Conservation (phyloP, 2,888 invertebrate species). For the Kryphioiulus occultus region DNA sequence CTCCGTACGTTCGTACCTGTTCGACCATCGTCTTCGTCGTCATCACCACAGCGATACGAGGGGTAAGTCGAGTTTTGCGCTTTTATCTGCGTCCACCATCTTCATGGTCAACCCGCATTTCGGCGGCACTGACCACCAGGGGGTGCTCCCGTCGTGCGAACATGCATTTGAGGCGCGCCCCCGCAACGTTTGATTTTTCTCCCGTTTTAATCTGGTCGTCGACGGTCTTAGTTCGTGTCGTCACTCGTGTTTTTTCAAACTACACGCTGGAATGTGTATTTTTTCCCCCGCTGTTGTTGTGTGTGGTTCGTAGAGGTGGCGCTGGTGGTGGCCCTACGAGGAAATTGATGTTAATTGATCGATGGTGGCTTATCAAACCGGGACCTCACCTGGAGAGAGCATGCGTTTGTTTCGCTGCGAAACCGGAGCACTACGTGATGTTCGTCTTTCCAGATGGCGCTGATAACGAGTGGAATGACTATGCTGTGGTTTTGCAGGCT, state of each 20-base stretch:
- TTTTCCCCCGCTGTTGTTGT: neutral
- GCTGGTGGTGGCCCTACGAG: conserved; percentile 10
- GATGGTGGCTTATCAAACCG: neutral
- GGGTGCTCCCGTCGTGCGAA: neutral
- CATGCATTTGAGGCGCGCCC: no score
- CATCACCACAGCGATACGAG: neutral
- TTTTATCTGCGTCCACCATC: conserved; percentile 4
- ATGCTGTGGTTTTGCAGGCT: no score
- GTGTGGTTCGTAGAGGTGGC: conserved; percentile 23
- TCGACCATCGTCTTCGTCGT: neutral
- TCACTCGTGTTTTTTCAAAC: neutral
- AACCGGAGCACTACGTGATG: no score
- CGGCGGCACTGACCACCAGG: conserved; percentile 7
- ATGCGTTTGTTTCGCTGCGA: neutral
- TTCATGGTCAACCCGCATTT: neutral
- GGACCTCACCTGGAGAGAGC: conserved; percentile 11
- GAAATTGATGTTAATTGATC: conserved; percentile 23
- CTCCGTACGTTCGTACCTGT: neutral
- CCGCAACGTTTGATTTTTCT: no score
- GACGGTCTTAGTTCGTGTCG: conserved; percentile 6
- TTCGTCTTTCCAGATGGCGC: no score
- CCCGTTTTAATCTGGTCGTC: neutral
- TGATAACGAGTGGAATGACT: no score
- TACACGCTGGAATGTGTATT: neutral
- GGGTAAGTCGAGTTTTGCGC: neutral